Evolutionary conservation across 2,888 invertebrate genomes (phyloP).

Genomic region (Stramonita haemastoma): DNA sequence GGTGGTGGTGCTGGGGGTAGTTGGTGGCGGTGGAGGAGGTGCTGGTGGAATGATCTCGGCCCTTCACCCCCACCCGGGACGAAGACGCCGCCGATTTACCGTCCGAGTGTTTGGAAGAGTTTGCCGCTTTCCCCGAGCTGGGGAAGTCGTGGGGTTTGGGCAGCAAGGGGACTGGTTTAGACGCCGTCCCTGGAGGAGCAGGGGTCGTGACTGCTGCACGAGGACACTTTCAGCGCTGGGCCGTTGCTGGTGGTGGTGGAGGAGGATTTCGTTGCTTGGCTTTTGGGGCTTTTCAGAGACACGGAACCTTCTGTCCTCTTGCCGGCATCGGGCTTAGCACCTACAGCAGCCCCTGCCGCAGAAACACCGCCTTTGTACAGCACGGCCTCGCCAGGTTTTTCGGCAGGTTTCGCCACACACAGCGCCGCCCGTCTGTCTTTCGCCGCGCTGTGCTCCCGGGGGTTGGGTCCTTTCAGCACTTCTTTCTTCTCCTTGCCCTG

Average conservation of each 20-base stretch:
- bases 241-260: background rate
- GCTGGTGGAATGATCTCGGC: background rate
- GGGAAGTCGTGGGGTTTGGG: background rate
- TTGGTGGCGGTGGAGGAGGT: background rate
- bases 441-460: slow-evolving; percentile 13
- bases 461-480: slow-evolving; percentile 30
- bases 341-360: background rate
- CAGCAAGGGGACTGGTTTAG: background rate
- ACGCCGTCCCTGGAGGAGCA: background rate
- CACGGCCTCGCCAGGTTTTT: background rate
- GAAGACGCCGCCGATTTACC: background rate
- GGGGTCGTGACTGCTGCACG: background rate
- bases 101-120: background rate
- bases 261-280: slow-evolving; percentile 29
- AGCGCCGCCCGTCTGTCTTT: background rate
- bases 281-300: slow-evolving; percentile 13
- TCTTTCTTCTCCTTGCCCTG: slow-evolving; percentile 43
- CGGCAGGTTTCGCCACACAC: background rate
- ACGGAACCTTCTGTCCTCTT: background rate
- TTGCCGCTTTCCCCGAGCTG: background rate
- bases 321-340: background rate
- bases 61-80: background rate
- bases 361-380: background rate
- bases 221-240: background rate
- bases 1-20: background rate